Evolutionary conservation across 2,113 vertebrate genomes (phyloP), one percentile per base, ranked within the genome.

Genomic region (Leiothrix lutea): DNA sequence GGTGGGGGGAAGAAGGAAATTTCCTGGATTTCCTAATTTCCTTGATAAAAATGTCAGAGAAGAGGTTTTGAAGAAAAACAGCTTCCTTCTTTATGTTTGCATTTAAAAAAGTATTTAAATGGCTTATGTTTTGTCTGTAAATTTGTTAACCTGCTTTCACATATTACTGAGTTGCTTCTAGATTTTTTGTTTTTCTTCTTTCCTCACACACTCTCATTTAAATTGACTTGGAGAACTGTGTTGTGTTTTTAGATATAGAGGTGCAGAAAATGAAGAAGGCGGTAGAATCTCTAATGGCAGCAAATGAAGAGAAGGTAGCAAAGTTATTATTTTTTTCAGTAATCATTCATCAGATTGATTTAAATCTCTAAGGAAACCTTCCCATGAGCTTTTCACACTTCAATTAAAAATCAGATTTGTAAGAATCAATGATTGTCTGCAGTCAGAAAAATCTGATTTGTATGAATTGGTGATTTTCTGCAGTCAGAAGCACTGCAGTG

Each of bases 211-310:
- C 21, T 56, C 45, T 60, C 29, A 26, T 26, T 60, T 92, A 45
- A 95, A 54, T 66, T 96, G 71, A 95, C 86, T 82, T 90, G 28
- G 58, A 58, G 50, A 94, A n/a, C 70, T 89, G 61, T 92, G 17
- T 93, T 92, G 50, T 95, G 28, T 95, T 97, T 98, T 69, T 97
- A 99, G 99, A 99, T 97, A 97, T 99, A 94, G 99, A 99, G 97
- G 99, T 99, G 62, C 99, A 99, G 97, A 99, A 99, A 95, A 99
- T 99, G 99, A 99, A 99, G 97, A 99, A 98, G 91, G 99, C 99
- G 2, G 97, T 99, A 71, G 99, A 99, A 79, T 99, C 99, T 8
- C 95, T 99, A 86, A 99, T 99, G 99, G 99, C 98, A 80, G 99
- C 99, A 86, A 99, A 99, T 97, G 98, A 98, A 95, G 98, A 98